Conservation (phyloP, 2,888 invertebrate species). For the Aspidiotus destructor region DNA sequence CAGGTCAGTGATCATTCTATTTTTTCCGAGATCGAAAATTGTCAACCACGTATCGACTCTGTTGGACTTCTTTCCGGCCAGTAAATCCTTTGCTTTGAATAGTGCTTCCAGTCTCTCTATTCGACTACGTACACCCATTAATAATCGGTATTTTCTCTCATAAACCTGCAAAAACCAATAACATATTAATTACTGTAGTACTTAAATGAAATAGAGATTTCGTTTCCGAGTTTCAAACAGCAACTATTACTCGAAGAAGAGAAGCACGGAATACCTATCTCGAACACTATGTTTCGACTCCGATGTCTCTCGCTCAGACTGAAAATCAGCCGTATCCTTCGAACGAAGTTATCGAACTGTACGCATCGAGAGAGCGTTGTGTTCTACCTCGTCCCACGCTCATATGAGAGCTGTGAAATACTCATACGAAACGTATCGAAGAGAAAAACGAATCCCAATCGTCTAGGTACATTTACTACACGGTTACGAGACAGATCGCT, state of each 20-base stretch:
- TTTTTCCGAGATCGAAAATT: not conserved
- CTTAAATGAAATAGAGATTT: not conserved
- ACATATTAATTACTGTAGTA: not conserved
- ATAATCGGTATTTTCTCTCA: conserved; percentile 2
- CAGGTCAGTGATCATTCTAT: conserved; percentile 5
- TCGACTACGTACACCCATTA: not conserved
- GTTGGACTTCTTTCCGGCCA: not conserved
- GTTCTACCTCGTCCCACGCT: not conserved
- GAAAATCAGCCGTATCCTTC: too few species aligned
- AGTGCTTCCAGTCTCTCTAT: not conserved
- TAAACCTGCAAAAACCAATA: conserved; percentile 3
- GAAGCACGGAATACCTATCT: conserved; percentile 8
- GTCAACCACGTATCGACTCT: conserved; percentile 9
- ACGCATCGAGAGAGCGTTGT: too few species aligned
- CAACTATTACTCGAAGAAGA: conserved; percentile 15
- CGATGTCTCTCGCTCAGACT: too few species aligned
- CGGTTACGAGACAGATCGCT: not conserved
- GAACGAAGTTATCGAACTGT: too few species aligned
- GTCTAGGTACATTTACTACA: too few species aligned
- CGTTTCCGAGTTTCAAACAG: conserved; percentile 3
- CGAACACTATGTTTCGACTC: conserved; percentile 12
- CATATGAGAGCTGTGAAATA: not conserved
- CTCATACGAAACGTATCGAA: not conserved
- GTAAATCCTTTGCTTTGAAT: conserved; percentile 1
- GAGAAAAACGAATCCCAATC: not conserved